phyloP scores from a whole-genome alignment of 2,888 invertebrate genomes.

The Scaptomyza cyrtandrae region DNA sequence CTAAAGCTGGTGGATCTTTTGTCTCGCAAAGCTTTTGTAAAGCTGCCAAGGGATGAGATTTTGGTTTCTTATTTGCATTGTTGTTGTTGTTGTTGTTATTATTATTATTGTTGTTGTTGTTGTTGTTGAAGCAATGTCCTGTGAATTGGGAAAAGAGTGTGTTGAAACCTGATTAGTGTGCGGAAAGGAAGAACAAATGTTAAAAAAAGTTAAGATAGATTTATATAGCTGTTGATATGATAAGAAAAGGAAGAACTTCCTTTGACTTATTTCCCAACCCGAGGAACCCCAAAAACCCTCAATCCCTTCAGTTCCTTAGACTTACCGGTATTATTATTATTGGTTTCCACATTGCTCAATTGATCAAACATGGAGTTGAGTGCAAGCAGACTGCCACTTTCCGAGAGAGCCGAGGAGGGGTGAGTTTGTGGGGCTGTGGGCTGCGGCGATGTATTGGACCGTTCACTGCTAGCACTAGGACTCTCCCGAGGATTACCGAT shows the following conservation, averaged over 20 bases:
- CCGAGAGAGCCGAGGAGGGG: constrained; percentile 80
- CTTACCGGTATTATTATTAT: constrained; percentile 54
- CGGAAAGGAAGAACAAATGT: background rate
- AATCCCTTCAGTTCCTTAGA: too few species aligned
- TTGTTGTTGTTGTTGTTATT: constrained; percentile 47
- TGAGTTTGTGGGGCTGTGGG: constrained; percentile 54
- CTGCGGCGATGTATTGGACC: constrained; percentile 90
- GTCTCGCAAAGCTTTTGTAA: constrained; percentile 98
- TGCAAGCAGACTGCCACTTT: constrained; percentile 87
- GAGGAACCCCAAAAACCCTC: too few species aligned
- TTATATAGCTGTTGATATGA: too few species aligned
- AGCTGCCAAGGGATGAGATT: constrained; percentile 95
- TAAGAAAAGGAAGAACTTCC: too few species aligned
- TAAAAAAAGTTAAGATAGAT: background rate
- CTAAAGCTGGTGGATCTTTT: constrained; percentile 91
- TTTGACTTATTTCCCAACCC: too few species aligned
- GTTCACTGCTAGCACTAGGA: constrained; percentile 89
- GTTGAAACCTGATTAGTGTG: constrained; percentile 7
- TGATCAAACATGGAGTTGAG: constrained; percentile 96
- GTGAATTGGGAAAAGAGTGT: background rate
- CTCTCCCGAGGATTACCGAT: constrained; percentile 84
- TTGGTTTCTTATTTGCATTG: constrained; percentile 70
- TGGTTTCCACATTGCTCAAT: constrained; percentile 59
- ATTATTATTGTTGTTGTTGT: constrained; percentile 52
- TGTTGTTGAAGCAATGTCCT: constrained; percentile 65